Conservation (phyloP, 2,888 invertebrate genomes). For the Patella caerulea region DNA sequence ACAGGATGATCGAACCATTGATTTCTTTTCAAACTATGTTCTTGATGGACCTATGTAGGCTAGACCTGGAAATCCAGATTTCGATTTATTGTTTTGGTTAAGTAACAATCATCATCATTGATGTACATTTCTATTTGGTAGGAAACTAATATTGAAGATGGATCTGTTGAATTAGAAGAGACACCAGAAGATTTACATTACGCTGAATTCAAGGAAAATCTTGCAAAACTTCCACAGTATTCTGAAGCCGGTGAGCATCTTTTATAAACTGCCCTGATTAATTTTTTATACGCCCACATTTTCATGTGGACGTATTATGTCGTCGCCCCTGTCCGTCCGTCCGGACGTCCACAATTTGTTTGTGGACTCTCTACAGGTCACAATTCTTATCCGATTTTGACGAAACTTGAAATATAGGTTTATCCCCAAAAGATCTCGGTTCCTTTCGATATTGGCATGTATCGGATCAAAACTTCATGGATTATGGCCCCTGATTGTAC, state of each 20-base stretch:
- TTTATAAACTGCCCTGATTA: too few species aligned
- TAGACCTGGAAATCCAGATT: not conserved
- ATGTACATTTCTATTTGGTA: not conserved
- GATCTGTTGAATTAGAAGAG: slow-evolving; percentile 26
- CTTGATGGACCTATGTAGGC: not conserved
- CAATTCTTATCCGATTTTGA: too few species aligned
- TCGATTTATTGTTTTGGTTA: not conserved
- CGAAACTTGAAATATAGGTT: too few species aligned
- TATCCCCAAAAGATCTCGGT: too few species aligned
- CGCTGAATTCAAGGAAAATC: slow-evolving; percentile 46
- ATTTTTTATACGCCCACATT: too few species aligned
- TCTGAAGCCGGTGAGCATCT: slow-evolving; percentile 30
- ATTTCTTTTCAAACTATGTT: not conserved
- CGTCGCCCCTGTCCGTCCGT: too few species aligned
- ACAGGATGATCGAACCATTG: not conserved
- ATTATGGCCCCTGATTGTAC: too few species aligned
- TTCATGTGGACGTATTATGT: too few species aligned
- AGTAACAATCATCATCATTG: not conserved
- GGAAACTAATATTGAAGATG: slow-evolving; percentile 30
- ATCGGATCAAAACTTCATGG: too few species aligned
- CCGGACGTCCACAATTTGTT: too few species aligned
- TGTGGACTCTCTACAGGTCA: too few species aligned
- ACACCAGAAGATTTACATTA: slow-evolving; percentile 39
- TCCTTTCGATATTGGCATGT: too few species aligned
- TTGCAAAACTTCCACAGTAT: slow-evolving; percentile 45